A percentile compares a stretch with the other conserved stretches of the same genome.
Evolutionary conservation across 1,140 invertebrate species (phyloP).

Genomic region (Macrosteles quadrilineatus): DNA sequence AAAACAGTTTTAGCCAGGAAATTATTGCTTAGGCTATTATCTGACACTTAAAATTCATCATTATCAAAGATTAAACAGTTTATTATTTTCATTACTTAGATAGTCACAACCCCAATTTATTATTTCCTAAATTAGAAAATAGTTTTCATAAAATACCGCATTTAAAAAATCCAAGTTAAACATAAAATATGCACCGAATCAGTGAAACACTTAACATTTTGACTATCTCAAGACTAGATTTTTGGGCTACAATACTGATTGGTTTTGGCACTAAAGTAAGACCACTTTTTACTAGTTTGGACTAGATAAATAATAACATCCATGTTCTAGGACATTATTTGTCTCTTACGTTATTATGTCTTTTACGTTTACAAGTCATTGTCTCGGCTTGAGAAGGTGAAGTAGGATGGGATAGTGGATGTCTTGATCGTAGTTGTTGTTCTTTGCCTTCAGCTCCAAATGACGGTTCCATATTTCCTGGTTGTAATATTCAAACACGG

Average conservation of each 20-base stretch:
- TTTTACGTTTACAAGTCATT: constrained; percentile 22
- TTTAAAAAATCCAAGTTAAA: constrained; percentile 15
- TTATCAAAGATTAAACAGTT: too few species aligned
- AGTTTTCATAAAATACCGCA: neutral
- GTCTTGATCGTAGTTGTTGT: constrained; percentile 64
- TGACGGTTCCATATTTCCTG: constrained; percentile 66
- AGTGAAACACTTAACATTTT: neutral
- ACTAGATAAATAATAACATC: constrained; percentile 4
- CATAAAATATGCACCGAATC: neutral
- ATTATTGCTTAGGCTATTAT: too few species aligned
- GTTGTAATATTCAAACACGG: constrained; percentile 62
- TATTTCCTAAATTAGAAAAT: neutral
- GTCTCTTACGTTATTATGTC: constrained; percentile 27
- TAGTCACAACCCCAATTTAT: too few species aligned
- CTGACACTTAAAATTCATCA: too few species aligned
- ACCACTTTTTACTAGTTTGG: constrained; percentile 18
- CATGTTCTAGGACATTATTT: constrained; percentile 2
- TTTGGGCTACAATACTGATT: constrained; percentile 13
- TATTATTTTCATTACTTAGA: too few species aligned
- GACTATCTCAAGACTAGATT: constrained; percentile 22
- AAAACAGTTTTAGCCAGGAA: too few species aligned
- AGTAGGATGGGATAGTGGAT: constrained; percentile 68
- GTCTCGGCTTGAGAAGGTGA: constrained; percentile 49
- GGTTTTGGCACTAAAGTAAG: constrained; percentile 31
- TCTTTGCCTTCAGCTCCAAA: constrained; percentile 57